These are phyloP conservation scores for Cryptus armator DNA, from an alignment of 2,888 invertebrate genomes.

Conservation along the genomic window DNA sequence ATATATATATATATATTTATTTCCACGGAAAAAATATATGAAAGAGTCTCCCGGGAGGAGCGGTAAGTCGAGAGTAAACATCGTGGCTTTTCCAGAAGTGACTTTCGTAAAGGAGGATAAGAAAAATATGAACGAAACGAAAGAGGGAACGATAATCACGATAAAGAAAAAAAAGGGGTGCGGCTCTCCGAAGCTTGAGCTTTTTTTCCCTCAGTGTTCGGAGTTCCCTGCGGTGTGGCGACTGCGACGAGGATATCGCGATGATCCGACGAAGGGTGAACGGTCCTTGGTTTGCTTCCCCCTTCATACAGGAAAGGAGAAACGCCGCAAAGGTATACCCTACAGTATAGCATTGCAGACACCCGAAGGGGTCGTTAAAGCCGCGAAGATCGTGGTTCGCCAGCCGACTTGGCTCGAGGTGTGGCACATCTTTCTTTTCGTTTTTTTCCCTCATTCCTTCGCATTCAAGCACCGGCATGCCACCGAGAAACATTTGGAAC, in stretches of 20 bases:
- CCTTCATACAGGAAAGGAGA: slow-evolving; percentile 11
- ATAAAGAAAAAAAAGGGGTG: slow-evolving; percentile 58
- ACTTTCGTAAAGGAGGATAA: slow-evolving; percentile 27
- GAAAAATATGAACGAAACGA: slow-evolving; percentile 32
- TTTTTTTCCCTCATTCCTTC: slow-evolving; percentile 26
- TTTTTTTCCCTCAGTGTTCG: slow-evolving; percentile 43
- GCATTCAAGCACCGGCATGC: not conserved
- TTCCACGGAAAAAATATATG: slow-evolving; percentile 13
- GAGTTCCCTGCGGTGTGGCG: slow-evolving; percentile 2
- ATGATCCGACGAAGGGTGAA: slow-evolving; percentile 57
- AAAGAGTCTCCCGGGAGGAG: slow-evolving; percentile 13
- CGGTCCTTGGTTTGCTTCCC: slow-evolving; percentile 11
- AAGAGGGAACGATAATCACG: slow-evolving; percentile 55
- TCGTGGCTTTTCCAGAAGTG: slow-evolving; percentile 46
- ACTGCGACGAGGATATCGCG: slow-evolving; percentile 44
- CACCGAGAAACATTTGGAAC: slow-evolving; percentile 17
- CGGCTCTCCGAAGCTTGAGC: slow-evolving; percentile 28
- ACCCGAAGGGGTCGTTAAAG: slow-evolving; percentile 60
- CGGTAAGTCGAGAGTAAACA: slow-evolving; percentile 60
- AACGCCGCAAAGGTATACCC: slow-evolving; percentile 14
- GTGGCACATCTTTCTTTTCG: slow-evolving; percentile 49
- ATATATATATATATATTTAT: not conserved
- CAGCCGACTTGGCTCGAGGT: slow-evolving; percentile 47
- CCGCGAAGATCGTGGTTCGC: slow-evolving; percentile 16
- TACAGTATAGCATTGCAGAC: slow-evolving; percentile 36